phyloP scores from a whole-genome alignment of 1,140 invertebrate species.

The Subanguina moxae region DNA sequence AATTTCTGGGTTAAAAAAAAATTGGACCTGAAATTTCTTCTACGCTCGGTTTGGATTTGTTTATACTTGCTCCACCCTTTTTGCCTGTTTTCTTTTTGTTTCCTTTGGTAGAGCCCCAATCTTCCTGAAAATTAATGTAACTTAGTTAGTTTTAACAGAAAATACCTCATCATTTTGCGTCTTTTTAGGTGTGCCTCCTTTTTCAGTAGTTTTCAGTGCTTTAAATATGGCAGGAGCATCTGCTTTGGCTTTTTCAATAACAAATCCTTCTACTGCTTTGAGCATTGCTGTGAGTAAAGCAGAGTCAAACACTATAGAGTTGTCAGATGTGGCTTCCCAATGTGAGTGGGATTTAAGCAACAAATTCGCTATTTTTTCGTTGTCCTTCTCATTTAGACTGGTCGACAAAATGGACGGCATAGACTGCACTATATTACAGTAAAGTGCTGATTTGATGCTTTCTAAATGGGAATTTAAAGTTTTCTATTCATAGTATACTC shows the following conservation, averaged over 20 bases:
- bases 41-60: constrained; percentile 12
- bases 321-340: background rate
- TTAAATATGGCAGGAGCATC: constrained; percentile 22
- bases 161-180: constrained; percentile 8
- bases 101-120: constrained; percentile 30
- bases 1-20: too few species aligned
- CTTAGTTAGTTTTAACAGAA: constrained; percentile 17
- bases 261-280: background rate
- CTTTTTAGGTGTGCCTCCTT: constrained; percentile 18
- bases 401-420: background rate
- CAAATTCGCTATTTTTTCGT: background rate
- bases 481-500: constrained; percentile 25
- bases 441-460: background rate
- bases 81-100: constrained; percentile 42
- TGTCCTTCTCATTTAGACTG: background rate
- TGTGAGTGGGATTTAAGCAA: constrained; percentile 5
- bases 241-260: constrained; percentile 27
- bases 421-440: background rate
- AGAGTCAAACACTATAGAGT: constrained; percentile 13
- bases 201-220: constrained; percentile 2
- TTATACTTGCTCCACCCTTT: constrained; percentile 13
- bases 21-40: constrained; percentile 4
- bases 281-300: background rate
- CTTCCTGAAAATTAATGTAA: constrained; percentile 36
- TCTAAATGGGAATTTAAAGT: constrained; percentile 22